Percentiles rank a stretch among this genome's conserved stretches.
These are phyloP conservation scores for Ataeniobius toweri DNA, from an alignment of 2,797 vertebrate genomes.

Conservation along the genomic window DNA sequence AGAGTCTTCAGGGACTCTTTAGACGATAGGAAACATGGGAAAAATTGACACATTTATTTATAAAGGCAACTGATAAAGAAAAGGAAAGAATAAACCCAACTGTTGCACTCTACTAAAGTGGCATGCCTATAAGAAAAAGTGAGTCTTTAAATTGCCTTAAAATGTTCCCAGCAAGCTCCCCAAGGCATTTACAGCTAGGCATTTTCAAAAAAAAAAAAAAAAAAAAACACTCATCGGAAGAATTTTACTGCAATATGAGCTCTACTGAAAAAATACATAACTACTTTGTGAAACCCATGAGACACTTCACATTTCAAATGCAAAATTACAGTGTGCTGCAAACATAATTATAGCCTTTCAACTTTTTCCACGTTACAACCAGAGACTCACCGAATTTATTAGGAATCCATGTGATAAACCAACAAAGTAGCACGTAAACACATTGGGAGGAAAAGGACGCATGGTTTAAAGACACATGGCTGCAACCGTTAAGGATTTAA, in stretches of 20 bases:
- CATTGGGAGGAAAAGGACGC: too few species aligned
- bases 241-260: not conserved
- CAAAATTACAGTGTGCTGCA: too few species aligned
- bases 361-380: too few species aligned
- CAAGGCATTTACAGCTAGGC: not conserved
- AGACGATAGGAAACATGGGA: slow-evolving; percentile 33
- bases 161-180: not conserved
- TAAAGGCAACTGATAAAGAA: slow-evolving; percentile 11
- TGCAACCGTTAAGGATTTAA: too few species aligned
- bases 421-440: not conserved
- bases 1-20: slow-evolving; percentile 20
- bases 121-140: not conserved
- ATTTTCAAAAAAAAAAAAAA: not conserved
- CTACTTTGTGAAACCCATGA: not conserved
- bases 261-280: not conserved
- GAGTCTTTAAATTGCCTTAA: not conserved
- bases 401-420: not conserved
- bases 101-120: not conserved
- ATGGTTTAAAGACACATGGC: too few species aligned
- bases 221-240: not conserved
- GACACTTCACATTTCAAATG: too few species aligned
- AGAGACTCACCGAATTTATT: not conserved
- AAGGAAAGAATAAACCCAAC: slow-evolving; percentile 1
- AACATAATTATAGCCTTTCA: too few species aligned
- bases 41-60: slow-evolving; percentile 5